Evolutionary conservation across 2,797 vertebrate species (phyloP).

Genomic region (Podargus strigoides): DNA sequence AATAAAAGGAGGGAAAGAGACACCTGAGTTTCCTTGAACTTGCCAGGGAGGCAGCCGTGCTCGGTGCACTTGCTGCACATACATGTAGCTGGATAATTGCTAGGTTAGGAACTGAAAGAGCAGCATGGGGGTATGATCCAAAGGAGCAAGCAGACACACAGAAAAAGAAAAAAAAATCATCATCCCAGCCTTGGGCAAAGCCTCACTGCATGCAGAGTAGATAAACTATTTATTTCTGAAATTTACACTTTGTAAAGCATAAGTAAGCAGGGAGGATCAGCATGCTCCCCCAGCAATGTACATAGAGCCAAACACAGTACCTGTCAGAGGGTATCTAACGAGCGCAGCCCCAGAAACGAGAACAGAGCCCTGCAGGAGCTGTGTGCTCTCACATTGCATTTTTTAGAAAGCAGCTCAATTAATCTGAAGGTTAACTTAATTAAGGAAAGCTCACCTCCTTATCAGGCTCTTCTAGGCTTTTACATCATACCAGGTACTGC

Average conservation of each 20-base stretch:
- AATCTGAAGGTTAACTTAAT: constrained; percentile 43
- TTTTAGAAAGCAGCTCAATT: not conserved
- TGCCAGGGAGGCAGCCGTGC: not conserved
- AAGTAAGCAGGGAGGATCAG: constrained; percentile 23
- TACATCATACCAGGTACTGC: not conserved
- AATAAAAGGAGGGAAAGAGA: constrained; percentile 6
- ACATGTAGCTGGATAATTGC: not conserved
- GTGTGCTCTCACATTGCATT: not conserved
- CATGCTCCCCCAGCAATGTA: not conserved
- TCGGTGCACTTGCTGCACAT: not conserved
- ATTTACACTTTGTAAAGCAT: constrained; percentile 45
- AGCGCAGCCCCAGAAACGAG: not conserved
- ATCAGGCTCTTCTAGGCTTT: not conserved
- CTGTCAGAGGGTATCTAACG: too few relatives aligned
- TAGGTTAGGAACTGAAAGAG: constrained; percentile 22
- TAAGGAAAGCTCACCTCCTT: constrained; percentile 33
- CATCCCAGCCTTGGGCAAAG: constrained; percentile 27
- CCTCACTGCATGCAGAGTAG: not conserved
- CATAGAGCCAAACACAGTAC: too few relatives aligned
- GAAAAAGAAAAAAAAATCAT: not conserved
- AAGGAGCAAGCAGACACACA: constrained; percentile 3
- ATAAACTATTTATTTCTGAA: constrained; percentile 47
- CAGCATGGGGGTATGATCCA: not conserved
- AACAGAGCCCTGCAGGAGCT: not conserved
- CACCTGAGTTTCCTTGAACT: not conserved